Evolutionary conservation across 2,113 vertebrate species (phyloP).

Genomic region (Clarias gariepinus): DNA sequence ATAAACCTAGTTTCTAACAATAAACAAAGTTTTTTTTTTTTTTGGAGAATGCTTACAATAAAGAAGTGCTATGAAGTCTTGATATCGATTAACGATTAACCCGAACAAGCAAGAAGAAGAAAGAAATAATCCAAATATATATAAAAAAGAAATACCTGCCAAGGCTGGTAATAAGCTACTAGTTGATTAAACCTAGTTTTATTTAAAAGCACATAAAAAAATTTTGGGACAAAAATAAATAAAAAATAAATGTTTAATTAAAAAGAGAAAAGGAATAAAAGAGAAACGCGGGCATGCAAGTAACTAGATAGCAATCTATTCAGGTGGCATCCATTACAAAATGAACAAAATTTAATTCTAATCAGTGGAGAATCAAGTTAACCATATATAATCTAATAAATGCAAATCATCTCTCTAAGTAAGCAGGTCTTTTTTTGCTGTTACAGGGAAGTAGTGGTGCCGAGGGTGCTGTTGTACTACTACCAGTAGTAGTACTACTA

Average conservation of each 20-base stretch:
- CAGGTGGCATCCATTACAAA: background rate
- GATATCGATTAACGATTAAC: too few relatives aligned
- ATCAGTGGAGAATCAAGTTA: background rate
- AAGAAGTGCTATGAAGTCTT: background rate
- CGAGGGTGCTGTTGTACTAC: background rate
- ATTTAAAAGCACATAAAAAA: too few relatives aligned
- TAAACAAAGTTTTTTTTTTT: background rate
- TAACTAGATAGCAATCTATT: background rate
- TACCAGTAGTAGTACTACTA: too few relatives aligned
- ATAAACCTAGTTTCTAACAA: background rate
- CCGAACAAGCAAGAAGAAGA: too few relatives aligned
- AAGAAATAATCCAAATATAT: too few relatives aligned
- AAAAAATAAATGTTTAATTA: too few relatives aligned
- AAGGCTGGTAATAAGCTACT: too few relatives aligned
- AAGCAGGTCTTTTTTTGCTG: background rate
- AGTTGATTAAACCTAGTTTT: too few relatives aligned
- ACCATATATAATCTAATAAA: background rate
- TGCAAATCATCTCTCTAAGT: background rate
- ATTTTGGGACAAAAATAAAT: too few relatives aligned
- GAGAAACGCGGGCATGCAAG: background rate
- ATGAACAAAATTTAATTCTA: background rate
- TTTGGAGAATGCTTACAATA: background rate
- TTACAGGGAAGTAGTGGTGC: too few relatives aligned
- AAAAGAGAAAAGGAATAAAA: too few relatives aligned
- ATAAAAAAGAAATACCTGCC: too few relatives aligned